These are phyloP conservation scores for Odocoileus hemionus DNA, from an alignment of 2,113 vertebrate genomes.

Conservation along the genomic window DNA sequence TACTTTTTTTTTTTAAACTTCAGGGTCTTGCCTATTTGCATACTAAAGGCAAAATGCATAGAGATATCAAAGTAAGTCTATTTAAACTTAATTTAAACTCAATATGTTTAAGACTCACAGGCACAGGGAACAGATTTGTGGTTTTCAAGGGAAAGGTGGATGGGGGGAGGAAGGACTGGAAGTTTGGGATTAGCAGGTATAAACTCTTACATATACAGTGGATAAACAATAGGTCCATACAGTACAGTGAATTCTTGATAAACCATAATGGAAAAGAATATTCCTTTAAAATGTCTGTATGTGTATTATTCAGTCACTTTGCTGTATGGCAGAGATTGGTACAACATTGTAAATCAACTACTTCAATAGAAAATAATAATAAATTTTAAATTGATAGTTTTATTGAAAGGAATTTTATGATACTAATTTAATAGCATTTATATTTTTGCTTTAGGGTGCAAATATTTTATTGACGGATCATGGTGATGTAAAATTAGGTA, in stretches of 20 bases:
- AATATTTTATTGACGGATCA: constrained; percentile 97
- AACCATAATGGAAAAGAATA: background rate
- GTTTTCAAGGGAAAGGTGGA: background rate
- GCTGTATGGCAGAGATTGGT: background rate
- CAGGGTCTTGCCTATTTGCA: constrained; percentile 98
- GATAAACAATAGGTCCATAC: background rate
- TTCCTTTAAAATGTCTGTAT: background rate
- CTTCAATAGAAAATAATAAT: background rate
- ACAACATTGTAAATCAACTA: background rate
- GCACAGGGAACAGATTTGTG: background rate
- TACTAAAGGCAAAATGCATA: constrained; percentile 97
- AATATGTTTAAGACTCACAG: background rate
- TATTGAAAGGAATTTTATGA: background rate
- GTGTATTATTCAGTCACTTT: background rate
- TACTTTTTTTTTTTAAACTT: constrained; percentile 46
- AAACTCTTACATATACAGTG: background rate
- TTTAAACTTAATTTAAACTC: background rate
- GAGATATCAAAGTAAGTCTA: constrained; percentile 96
- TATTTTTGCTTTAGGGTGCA: constrained; percentile 87
- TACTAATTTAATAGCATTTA: constrained; percentile 24
- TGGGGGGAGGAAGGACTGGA: background rate
- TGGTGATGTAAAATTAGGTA: constrained; percentile 97
- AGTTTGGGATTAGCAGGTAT: background rate
- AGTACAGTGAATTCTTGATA: background rate
- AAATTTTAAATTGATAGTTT: background rate